Conservation (phyloP, 1,140 invertebrate species). For the Drosophila arizonae region DNA sequence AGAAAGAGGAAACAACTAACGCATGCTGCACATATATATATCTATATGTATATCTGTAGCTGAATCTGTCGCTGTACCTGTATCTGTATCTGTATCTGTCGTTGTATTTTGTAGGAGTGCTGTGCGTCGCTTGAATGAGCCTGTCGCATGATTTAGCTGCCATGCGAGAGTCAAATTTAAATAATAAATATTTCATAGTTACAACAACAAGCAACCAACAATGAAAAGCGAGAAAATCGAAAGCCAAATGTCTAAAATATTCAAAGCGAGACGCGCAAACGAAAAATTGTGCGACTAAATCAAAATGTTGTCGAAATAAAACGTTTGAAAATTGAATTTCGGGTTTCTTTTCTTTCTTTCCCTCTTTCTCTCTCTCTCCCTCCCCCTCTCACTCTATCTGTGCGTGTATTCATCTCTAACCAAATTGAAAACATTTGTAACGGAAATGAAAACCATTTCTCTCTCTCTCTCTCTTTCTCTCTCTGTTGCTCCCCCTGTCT, state of each 20-base stretch:
- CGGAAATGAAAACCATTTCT: conserved; percentile 70
- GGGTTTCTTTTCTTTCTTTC: conserved; percentile 15
- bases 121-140: conserved; percentile 54
- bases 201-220: conserved; percentile 40
- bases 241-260: conserved; percentile 70
- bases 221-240: conserved; percentile 62
- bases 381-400: neutral
- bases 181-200: conserved; percentile 79
- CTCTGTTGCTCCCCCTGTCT: neutral
- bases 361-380: neutral
- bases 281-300: conserved; percentile 67
- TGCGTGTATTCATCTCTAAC: conserved; percentile 28
- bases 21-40: conserved; percentile 23
- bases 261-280: conserved; percentile 48
- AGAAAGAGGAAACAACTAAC: conserved; percentile 28
- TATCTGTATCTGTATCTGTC: conserved; percentile 46
- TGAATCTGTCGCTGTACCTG: no score
- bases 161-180: conserved; percentile 68
- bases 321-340: conserved; percentile 79
- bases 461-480: conserved; percentile 4
- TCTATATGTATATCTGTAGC: conserved; percentile 17
- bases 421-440: conserved; percentile 80
- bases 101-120: conserved; percentile 45
- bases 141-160: conserved; percentile 74
- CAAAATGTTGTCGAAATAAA: conserved; percentile 79